A percentile compares a stretch with the other conserved stretches of the same genome.
Evolutionary conservation across 2,888 invertebrate genomes (phyloP).

Genomic region (Drosophila koepferae): DNA sequence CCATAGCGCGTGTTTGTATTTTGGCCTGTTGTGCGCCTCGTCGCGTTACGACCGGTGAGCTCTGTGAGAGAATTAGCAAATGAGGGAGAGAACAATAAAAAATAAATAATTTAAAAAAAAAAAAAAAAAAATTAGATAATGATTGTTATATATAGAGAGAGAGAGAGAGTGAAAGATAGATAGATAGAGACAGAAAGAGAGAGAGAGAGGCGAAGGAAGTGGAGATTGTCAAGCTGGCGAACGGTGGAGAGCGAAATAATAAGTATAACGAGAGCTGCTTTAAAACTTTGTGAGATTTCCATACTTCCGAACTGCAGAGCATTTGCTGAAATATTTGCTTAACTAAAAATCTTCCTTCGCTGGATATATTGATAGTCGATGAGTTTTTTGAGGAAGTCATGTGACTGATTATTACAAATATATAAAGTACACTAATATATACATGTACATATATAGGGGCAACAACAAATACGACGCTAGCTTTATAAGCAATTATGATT

Average conservation of each 20-base stretch:
- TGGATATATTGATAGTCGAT: neutral
- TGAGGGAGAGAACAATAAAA: neutral
- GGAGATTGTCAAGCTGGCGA: neutral
- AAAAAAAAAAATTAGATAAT: neutral
- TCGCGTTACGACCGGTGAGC: conserved; percentile 86
- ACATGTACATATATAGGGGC: neutral
- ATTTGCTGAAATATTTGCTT: conserved; percentile 1
- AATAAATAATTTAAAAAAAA: neutral
- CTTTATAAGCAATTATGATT: no score
- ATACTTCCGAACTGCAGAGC: neutral
- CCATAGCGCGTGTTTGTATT: conserved; percentile 88
- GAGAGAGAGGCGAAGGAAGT: neutral
- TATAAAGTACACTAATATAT: conserved; percentile 11
- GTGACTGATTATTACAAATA: conserved; percentile 2
- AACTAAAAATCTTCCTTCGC: neutral
- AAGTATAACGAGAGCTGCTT: neutral
- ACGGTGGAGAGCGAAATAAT: neutral
- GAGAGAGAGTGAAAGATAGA: neutral
- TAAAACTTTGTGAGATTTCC: neutral
- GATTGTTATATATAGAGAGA: no score
- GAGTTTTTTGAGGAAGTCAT: neutral
- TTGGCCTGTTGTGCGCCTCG: conserved; percentile 88
- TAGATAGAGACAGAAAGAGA: neutral
- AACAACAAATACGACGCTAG: neutral
- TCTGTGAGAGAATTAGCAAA: conserved; percentile 61